Evolutionary conservation across 2,797 vertebrate genomes (phyloP).

Genomic region (Phrynocephalus forsythii): DNA sequence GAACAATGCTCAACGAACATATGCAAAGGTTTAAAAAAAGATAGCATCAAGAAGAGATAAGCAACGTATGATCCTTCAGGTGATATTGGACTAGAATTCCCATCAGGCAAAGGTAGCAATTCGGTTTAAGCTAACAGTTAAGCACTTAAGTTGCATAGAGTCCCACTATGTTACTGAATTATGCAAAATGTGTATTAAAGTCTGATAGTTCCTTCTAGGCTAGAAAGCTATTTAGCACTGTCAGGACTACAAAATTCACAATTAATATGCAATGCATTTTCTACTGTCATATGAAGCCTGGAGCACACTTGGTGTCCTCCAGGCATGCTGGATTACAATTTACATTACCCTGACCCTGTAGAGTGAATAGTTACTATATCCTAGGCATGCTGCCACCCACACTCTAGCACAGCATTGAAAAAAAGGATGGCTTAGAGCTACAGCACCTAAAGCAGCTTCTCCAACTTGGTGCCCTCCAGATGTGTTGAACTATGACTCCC

Average conservation of each 20-base stretch:
- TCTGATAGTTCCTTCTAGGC: neutral
- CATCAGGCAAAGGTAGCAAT: neutral
- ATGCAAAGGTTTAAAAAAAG: neutral
- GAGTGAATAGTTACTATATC: no score
- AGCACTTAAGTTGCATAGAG: neutral
- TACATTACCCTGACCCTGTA: no score
- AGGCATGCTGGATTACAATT: no score
- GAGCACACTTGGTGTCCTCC: neutral
- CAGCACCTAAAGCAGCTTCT: neutral
- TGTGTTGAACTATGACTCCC: neutral
- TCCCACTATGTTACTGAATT: neutral
- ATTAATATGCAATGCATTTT: neutral
- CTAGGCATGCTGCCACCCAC: no score
- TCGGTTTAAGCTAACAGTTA: neutral
- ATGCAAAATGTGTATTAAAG: neutral
- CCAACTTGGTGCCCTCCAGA: neutral
- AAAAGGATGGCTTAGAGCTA: neutral
- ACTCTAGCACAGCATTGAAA: no score
- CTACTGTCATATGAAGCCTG: neutral
- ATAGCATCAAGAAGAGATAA: neutral
- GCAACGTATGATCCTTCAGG: neutral
- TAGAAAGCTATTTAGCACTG: neutral
- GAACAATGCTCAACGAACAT: neutral
- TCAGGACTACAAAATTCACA: neutral
- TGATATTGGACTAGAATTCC: neutral